Evolutionary conservation across 2,113 vertebrate genomes (phyloP).

Genomic region (Anguilla japonica): DNA sequence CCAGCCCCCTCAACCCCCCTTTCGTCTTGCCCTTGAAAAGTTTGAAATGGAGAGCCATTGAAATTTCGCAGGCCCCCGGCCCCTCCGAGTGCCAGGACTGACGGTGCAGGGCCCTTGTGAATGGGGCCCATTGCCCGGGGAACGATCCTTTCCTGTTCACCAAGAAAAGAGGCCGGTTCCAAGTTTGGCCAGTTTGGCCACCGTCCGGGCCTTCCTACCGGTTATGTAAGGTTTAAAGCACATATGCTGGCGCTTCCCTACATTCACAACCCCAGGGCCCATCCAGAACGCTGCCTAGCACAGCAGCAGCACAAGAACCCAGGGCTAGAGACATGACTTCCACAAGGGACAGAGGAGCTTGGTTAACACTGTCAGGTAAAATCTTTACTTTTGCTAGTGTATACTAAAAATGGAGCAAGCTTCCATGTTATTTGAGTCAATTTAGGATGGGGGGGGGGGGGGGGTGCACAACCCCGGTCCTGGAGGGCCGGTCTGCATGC

Average conservation of each 20-base stretch:
- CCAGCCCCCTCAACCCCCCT: no score
- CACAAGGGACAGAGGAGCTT: neutral
- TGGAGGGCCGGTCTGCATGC: no score
- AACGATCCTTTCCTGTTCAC: neutral
- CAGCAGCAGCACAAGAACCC: neutral
- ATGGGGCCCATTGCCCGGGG: neutral
- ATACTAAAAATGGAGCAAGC: no score
- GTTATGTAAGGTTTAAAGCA: constrained; percentile 17
- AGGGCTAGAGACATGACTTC: neutral
- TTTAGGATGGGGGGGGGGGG: no score
- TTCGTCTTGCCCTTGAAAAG: neutral
- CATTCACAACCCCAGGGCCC: neutral
- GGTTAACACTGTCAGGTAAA: neutral
- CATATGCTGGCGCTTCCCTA: neutral
- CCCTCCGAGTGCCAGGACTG: neutral
- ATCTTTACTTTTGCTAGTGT: neutral
- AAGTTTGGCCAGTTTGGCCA: constrained; percentile 8
- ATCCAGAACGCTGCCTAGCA: neutral
- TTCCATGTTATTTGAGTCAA: no score
- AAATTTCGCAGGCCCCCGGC: neutral
- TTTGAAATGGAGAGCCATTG: neutral
- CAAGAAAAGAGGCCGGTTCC: neutral
- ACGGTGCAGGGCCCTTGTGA: neutral
- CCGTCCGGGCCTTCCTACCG: neutral
- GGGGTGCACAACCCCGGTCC: no score